Evolutionary conservation across 2,113 vertebrate genomes (phyloP).

Genomic region (Sinocyclocheilus grahami): DNA sequence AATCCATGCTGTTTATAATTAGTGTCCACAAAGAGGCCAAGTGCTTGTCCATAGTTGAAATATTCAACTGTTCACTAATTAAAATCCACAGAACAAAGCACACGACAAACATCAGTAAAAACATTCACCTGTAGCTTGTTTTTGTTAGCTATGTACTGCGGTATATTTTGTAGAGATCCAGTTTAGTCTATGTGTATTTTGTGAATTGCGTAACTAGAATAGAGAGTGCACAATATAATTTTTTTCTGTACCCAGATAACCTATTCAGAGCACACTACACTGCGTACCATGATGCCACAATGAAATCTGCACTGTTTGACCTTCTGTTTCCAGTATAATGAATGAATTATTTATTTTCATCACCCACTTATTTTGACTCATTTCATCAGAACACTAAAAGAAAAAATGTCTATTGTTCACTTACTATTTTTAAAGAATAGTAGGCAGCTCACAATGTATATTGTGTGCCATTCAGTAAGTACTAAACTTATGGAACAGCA

Average conservation of each 20-base stretch:
- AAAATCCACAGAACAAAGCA: background rate
- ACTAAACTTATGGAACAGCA: background rate
- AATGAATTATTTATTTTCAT: background rate
- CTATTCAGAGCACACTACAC: background rate
- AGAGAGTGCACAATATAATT: background rate
- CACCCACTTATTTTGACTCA: background rate
- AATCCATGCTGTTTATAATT: conserved; percentile 1
- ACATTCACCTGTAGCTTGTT: background rate
- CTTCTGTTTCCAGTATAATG: background rate
- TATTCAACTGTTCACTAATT: conserved; percentile 18
- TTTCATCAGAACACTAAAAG: background rate
- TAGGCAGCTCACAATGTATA: background rate
- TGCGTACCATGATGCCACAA: background rate
- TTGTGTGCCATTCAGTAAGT: background rate
- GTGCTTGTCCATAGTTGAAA: background rate
- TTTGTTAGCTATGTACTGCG: background rate
- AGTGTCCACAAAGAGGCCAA: background rate
- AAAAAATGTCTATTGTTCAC: background rate
- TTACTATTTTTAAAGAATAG: conserved; percentile 9
- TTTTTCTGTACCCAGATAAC: background rate
- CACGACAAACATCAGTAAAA: background rate
- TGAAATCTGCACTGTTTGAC: background rate
- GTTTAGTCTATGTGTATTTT: background rate
- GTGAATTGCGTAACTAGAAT: background rate
- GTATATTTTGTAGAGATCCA: background rate